Base-by-base conservation (phyloP, 2,888 invertebrate genomes). In the Yponomeuta evonymella region DNA sequence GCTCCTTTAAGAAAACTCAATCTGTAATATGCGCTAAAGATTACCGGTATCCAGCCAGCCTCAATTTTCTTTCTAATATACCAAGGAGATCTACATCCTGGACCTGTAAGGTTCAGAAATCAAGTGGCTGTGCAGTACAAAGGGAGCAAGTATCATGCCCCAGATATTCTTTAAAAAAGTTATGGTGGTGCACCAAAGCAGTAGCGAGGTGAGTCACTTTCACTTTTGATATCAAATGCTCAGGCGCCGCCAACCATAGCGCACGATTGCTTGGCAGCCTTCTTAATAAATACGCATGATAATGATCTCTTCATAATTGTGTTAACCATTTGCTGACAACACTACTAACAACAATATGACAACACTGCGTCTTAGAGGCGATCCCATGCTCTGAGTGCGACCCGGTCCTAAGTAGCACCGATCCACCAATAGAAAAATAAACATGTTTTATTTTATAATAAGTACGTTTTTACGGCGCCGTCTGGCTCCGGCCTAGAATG, bases 131-230 rank as follows among this genome's bases (percentile, higher is more conserved):
- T 4, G 1, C 12, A 51, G 51, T 58, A 58, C 51, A 58, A 58
- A 65, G 65, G 64, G 12, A 29, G 9, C 65, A 2, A 29, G 71
- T 29, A 65, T 30, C 83, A 92, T 92, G 91, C 91, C 91, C 81
- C 91, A 90, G 87, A 87, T 92, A 86, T 92, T 90, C 87, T 92
- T 92, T 79, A 91, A 91, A 91, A 92, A 91, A 86, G 91, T 92
- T 74, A 90, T 92, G 91, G 87, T 91, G 79, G 84, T 92, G 77
- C 84, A 83, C 83, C 90, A 89, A 75, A 84, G 83, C 43, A 43
- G 43, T 43, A 43, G 43, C 87, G 90, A 92, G 91, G 91, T 92
- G 77, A 90, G 89, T 82, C 70, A 88, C 91, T 92, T 92, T 91
- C 90, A 89, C 91, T 90, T 87, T 85, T 70, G 63, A 71, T 9